Conservation (phyloP, 23 tunicate genomes). For the Halocynthia aurantium region DNA sequence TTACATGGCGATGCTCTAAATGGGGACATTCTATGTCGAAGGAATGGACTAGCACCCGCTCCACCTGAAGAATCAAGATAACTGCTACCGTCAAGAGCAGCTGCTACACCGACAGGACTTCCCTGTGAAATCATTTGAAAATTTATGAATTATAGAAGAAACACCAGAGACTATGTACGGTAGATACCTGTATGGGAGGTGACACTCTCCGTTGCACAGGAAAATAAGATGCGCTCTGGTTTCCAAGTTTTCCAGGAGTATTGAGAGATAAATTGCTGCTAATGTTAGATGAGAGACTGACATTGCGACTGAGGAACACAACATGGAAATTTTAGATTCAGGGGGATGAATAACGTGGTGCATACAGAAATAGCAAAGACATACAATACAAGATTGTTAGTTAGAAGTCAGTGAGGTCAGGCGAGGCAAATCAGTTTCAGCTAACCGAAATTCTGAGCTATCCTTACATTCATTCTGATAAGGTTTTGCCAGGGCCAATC, state of each 20-base stretch:
- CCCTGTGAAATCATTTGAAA: background rate
- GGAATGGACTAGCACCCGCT: slow-evolving; percentile 27
- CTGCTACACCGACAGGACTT: slow-evolving; percentile 10
- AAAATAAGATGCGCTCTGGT: slow-evolving; percentile 21
- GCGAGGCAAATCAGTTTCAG: too few relatives aligned
- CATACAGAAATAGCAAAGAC: too few relatives aligned
- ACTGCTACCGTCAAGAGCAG: slow-evolving; percentile 20
- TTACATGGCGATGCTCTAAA: slow-evolving; percentile 25
- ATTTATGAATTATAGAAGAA: background rate
- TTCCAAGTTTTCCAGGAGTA: background rate
- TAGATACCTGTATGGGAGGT: slow-evolving; percentile 9
- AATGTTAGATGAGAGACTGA: background rate
- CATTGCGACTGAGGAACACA: background rate
- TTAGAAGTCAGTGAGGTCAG: too few relatives aligned
- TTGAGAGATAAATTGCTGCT: background rate
- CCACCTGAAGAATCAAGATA: slow-evolving; percentile 25
- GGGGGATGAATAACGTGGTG: too few relatives aligned
- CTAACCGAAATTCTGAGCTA: background rate
- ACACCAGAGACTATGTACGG: background rate
- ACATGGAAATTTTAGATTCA: too few relatives aligned
- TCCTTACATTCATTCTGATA: too few relatives aligned
- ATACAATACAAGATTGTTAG: too few relatives aligned
- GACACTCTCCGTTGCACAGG: slow-evolving; percentile 22
- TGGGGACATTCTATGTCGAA: slow-evolving; percentile 34
- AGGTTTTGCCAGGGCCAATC: too few relatives aligned